phyloP scores from a whole-genome alignment of 2,113 vertebrate genomes.

The Synodontis membranacea region DNA sequence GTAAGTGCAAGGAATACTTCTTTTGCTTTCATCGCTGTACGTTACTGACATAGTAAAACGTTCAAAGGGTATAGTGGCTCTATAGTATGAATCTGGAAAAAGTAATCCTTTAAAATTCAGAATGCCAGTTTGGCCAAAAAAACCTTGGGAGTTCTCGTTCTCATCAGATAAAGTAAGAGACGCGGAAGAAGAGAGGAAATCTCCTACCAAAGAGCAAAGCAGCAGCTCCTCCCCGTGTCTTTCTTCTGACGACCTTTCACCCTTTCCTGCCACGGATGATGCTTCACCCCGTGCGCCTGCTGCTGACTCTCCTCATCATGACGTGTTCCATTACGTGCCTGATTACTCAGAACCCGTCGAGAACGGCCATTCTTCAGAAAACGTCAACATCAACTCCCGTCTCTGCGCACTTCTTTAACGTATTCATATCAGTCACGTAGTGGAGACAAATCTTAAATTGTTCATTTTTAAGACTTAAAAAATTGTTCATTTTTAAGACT shows the following conservation, averaged over 20 bases:
- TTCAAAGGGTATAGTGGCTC: not conserved
- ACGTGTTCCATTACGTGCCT: constrained; percentile 22
- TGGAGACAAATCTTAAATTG: not conserved
- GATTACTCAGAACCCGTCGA: constrained; percentile 20
- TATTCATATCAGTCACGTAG: not conserved
- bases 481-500: no score
- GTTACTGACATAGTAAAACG: not conserved
- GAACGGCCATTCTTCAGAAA: constrained; percentile 22
- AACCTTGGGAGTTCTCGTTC: not conserved
- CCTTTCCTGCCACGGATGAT: not conserved
- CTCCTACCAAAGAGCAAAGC: not conserved
- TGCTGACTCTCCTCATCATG: not conserved
- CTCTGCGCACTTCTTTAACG: constrained; percentile 52
- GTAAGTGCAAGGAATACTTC: no score
- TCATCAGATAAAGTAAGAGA: not conserved
- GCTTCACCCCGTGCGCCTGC: not conserved
- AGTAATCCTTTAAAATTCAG: no score
- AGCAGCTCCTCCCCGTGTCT: not conserved
- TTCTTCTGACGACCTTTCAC: not conserved
- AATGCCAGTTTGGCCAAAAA: not conserved
- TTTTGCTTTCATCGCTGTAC: not conserved
- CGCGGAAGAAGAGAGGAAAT: not conserved
- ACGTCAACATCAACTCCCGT: constrained; percentile 24
- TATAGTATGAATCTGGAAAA: not conserved
- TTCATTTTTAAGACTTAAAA: no score